A percentile compares a stretch with the other conserved stretches of the same genome.
Evolutionary conservation across 2,888 invertebrate species (phyloP).

Genomic region (Sinodicranocentrus sp.): DNA sequence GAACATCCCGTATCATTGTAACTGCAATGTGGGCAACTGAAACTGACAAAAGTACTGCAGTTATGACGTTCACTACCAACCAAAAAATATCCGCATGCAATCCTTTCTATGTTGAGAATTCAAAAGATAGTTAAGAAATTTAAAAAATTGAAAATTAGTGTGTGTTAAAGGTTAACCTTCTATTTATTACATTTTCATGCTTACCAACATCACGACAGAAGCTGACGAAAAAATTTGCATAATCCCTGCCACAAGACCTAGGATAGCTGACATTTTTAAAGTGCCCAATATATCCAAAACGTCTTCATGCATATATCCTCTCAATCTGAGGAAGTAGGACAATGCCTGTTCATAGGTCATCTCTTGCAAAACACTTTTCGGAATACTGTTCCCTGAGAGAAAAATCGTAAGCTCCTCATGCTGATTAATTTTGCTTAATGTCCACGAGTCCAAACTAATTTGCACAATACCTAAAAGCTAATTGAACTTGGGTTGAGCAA

Average conservation of each 20-base stretch:
- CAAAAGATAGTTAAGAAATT: background rate
- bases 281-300: slow-evolving; percentile 32
- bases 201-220: slow-evolving; percentile 34
- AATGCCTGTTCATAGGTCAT: slow-evolving; percentile 50
- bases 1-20: slow-evolving; percentile 43
- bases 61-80: slow-evolving; percentile 44
- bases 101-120: slow-evolving; percentile 31
- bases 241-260: slow-evolving; percentile 61
- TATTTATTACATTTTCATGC: background rate
- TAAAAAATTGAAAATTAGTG: background rate
- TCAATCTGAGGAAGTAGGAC: slow-evolving; percentile 30
- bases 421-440: slow-evolving; percentile 39
- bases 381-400: slow-evolving; percentile 29
- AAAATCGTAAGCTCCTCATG: slow-evolving; percentile 55
- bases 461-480: slow-evolving; percentile 49
- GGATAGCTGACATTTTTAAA: slow-evolving; percentile 34
- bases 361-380: slow-evolving; percentile 23
- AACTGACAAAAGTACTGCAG: slow-evolving; percentile 24
- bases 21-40: slow-evolving; percentile 30
- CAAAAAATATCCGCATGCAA: slow-evolving; percentile 29
- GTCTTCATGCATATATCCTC: slow-evolving; percentile 17
- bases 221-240: slow-evolving; percentile 40
- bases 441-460: slow-evolving; percentile 46
- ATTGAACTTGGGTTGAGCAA: background rate
- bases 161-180: too few species aligned